Base-by-base conservation (phyloP, 2,888 invertebrate species). In the Synanthedon myopaeformis region DNA sequence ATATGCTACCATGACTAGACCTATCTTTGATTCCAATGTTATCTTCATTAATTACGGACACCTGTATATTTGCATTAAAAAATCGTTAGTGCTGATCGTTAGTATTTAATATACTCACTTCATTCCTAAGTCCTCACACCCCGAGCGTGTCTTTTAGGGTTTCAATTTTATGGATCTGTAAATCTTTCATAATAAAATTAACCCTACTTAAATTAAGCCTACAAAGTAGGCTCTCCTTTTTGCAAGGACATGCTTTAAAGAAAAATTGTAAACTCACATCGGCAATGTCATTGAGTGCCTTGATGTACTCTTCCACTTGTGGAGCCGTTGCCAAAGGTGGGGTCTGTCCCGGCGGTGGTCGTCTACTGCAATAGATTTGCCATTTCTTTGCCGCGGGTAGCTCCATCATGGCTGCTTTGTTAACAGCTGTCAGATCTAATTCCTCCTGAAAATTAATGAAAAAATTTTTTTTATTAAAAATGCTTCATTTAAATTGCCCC, bases 361-460 rank as follows among this genome's bases (percentile, higher is more conserved):
- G 91, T 61, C 96, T 90, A 67, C 96, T 97, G 87, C 97, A 97
- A 84, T 97, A 98, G 65, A 98, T 97, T 88, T 98, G 98, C 97
- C 97, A 98, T 85, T 98, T 98, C 85, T 98, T 98, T 71, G 96
- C 96, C 0, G 96, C 92, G 1, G 97, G 96, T 57, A 98, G 89
- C 69, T 94, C 95, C 82, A 97, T 91, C 93, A 98, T 96, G 45
- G 97, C 96, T 63, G 96, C 95, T 76, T 96, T 94, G 81, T 98
- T 97, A 11, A 96, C 93, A 42, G 96, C 96, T 58, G 97, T 96
- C 67, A 98, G 87, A 82, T 97, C 98, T 67, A 98, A 86, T 82
- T 98, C 98, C 78, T 97, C 97, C 93, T 93, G 79, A 41, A 72
- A 76, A 14, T n/a, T n/a, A 13, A 8, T 13, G 14, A 14, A 45